A percentile compares a stretch with the other conserved stretches of the same genome.
Conservation (phyloP, 2,888 invertebrate species). For the Clitarchus hookeri region DNA sequence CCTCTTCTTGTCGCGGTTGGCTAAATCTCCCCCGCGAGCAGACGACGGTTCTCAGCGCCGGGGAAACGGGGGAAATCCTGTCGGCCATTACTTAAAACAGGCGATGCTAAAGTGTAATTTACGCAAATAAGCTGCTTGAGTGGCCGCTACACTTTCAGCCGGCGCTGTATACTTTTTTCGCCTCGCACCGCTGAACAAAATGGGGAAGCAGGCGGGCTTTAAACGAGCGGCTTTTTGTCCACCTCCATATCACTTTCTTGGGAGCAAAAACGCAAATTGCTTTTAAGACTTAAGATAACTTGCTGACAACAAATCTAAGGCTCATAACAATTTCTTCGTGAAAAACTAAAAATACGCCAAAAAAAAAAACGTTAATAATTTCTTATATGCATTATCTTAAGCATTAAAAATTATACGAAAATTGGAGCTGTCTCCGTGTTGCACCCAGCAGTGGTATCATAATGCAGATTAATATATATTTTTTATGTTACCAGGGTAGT, state of each 20-base stretch:
- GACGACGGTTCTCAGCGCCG: neutral
- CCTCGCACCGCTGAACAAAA: neutral
- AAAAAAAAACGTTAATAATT: no score
- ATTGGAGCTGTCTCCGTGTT: no score
- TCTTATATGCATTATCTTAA: no score
- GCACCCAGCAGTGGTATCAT: no score
- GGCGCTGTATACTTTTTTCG: neutral
- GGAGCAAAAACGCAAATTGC: neutral
- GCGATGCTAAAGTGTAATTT: conserved; percentile 14
- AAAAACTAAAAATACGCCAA: no score
- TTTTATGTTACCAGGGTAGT: no score
- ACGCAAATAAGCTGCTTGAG: conserved; percentile 14
- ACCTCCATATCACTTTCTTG: neutral
- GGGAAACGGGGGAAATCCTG: neutral
- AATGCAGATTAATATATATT: no score
- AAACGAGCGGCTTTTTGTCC: neutral
- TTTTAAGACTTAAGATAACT: neutral
- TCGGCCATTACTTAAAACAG: conserved; percentile 2
- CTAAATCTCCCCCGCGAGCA: neutral
- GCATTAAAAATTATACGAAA: no score
- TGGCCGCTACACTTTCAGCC: neutral
- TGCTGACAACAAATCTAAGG: neutral
- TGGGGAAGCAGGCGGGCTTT: neutral
- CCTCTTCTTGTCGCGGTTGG: neutral
- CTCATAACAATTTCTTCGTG: neutral